Base-by-base conservation (phyloP, 2,113 vertebrate genomes). In the Herpetotheres cachinnans region DNA sequence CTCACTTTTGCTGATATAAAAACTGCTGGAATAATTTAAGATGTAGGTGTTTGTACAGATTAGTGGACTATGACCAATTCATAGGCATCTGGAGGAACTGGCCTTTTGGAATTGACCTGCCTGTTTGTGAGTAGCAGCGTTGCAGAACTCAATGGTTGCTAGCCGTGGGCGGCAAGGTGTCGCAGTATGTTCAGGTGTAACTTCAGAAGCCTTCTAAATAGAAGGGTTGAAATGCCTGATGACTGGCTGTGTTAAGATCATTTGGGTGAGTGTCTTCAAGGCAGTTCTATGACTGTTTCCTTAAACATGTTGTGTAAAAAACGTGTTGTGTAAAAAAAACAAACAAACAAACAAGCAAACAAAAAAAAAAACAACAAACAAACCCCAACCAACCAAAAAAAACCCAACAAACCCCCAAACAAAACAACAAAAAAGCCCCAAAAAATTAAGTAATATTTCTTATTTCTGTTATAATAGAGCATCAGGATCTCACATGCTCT, bases 41-140 rank as follows among this genome's bases (percentile, higher is more conserved):
- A 13, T 55, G 61, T 66, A 8, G 86, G 13, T 77, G 73, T 69
- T 92, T 94, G 72, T 59, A 7, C 32, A 16, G 46, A 15, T 93
- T 52, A 82, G 79, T 92, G 67, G 55, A 52, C 77, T 70, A 10
- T 94, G 93, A 95, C 14, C 89, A 87, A 62, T 80, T 38, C 62
- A 4, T 0, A 85, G 95, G 91, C 93, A 96, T 95, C 36, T 96
- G 91, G 93, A 94, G 91, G 81, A 95, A 91, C 86, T 87, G 89
- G 93, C 81, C 91, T 65, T 4, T 71, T 2, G 8, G 81, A 91
- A 7, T 13, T 13, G 71, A 29, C 61, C 46, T 54, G 36, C 1
- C 1, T 62, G 46, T 49, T 50, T 65, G 92, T 90, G 58, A 76
- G 86, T 44, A 89, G 82, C 73, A 36, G 46, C 6, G 0, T 89